Base-by-base conservation (phyloP, 2,113 vertebrate species). In the Struthio camelus region DNA sequence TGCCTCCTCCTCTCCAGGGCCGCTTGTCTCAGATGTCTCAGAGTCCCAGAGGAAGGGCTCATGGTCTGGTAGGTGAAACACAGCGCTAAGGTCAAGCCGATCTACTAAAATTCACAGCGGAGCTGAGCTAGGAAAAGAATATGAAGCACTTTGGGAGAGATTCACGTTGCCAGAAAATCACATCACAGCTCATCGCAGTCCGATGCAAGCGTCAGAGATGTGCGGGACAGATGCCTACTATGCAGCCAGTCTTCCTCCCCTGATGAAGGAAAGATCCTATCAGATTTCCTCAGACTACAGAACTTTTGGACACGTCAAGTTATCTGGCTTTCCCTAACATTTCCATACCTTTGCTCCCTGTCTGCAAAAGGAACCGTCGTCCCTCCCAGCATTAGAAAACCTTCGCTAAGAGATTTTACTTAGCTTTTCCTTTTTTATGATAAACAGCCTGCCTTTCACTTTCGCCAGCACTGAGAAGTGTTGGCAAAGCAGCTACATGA, bases 121-220 rank as follows among this genome's bases (percentile, higher is more conserved):
- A 36, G 16, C 18, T 86, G 72, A 90, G 78, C 12, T 9, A 32
- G 61, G 53, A 84, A 13, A 30, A 61, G 42, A 58, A 56, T 22
- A 25, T 8, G 50, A 17, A 65, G 27, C 22, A 30, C 11, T 67
- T 50, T 46, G 22, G 38, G 42, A 50, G 11, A 24, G 8, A 44
- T 34, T 42, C 34, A 9, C 11, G 14, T 16, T 11, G 66, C 32
- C 3, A 67, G 58, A 90, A 89, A 34, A 44, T 15, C 1, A 46
- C 9, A 30, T 14, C 38, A 24, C 5, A 61, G 9, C 10, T 72
- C 62, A n/a, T 80, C 5, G 11, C 32, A 65, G 14, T 3, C 8
- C 38, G 14, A 3, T 3, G 3, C 8, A 51, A 46, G 9, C 1
- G 3, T 38, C 2, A 0, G 32, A 18, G n/a, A 84, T 8, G 15